These are phyloP conservation scores for Gymnoscopelus braueri DNA, from an alignment of 2,797 vertebrate species.

Conservation along the genomic window DNA sequence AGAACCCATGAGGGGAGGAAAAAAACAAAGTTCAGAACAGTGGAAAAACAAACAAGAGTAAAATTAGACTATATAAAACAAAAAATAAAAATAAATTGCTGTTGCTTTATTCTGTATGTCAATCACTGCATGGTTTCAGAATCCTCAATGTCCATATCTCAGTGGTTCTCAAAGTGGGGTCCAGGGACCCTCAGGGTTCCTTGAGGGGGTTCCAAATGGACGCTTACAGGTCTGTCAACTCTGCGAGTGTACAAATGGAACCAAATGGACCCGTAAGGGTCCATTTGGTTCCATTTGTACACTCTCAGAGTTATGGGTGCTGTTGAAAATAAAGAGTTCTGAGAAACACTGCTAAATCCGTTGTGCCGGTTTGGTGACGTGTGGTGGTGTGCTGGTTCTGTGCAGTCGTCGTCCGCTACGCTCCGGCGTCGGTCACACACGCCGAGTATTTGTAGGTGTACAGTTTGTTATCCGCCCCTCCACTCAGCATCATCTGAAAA, in stretches of 20 bases:
- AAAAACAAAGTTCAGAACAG: slow-evolving; percentile 2
- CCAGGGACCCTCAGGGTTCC: too few relatives aligned
- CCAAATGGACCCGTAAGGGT: too few relatives aligned
- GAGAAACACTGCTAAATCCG: not conserved
- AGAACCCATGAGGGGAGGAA: slow-evolving; percentile 31
- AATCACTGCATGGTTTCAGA: not conserved
- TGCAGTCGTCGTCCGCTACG: slow-evolving; percentile 67
- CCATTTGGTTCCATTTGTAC: too few relatives aligned
- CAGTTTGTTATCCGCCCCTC: slow-evolving; percentile 97
- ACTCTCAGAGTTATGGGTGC: too few relatives aligned
- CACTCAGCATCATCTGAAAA: slow-evolving; percentile 91
- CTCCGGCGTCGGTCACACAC: slow-evolving; percentile 86
- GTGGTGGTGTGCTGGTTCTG: not conserved
- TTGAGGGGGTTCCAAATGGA: too few relatives aligned
- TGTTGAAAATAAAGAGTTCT: too few relatives aligned
- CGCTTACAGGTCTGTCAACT: too few relatives aligned
- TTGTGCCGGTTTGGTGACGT: slow-evolving; percentile 2
- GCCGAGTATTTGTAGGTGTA: slow-evolving; percentile 91
- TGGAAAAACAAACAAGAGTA: not conserved
- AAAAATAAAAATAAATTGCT: slow-evolving; percentile 3
- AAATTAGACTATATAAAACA: slow-evolving; percentile 7
- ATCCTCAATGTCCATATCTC: not conserved
- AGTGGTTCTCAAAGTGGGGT: too few relatives aligned
- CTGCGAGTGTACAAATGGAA: too few relatives aligned
- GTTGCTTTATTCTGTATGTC: not conserved